Base-by-base conservation (phyloP, 2,888 invertebrate genomes). In the Kuschelorhynchus macadamiae region DNA sequence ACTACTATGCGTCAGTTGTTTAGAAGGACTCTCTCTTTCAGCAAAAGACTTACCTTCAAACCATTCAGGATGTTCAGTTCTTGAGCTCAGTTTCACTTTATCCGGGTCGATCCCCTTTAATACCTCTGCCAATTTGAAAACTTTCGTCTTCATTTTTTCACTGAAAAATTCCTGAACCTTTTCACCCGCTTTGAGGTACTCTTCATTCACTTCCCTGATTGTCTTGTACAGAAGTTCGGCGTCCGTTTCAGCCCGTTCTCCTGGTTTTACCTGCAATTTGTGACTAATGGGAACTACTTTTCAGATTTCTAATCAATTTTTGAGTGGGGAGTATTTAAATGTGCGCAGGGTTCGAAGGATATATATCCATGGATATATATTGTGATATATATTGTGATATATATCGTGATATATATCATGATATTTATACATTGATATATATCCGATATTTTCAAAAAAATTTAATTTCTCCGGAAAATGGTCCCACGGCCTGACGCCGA, bases 101-200 rank as follows among this genome's bases (percentile, higher is more conserved):
- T 86, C 85, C 3, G 88, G 85, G 77, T 91, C 87, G 46, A 83
- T 78, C 30, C 81, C 81, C 59, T 82, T 80, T 33, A 86, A 71
- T 32, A 83, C 81, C 67, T 84, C 82, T 0, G 85, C 83, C 53
- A 86, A 76, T 60, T 85, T 83, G 74, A 82, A 82, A 11, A 88
- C 85, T 78, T 88, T 88, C 60, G 81, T 83, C 80, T 87, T 88
- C 77, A 88, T 84, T 78, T 92, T 89, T 70, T 90, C 89, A 65
- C 87, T 89, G 69, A 94, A 89, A 79, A 94, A 94, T 77, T 91
- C 88, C 71, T 90, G 89, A 8, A 92, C 90, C 70, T 90, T 88
- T 73, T 88, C 87, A 0, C 93, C 92, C 0, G 91, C 89, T 46
- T 87, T 88, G 46, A 94, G 85, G 79, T 89, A 90, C 75, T 91